Evolutionary conservation across 2,797 vertebrate species (phyloP).

Genomic region (Epinephelus awoara): DNA sequence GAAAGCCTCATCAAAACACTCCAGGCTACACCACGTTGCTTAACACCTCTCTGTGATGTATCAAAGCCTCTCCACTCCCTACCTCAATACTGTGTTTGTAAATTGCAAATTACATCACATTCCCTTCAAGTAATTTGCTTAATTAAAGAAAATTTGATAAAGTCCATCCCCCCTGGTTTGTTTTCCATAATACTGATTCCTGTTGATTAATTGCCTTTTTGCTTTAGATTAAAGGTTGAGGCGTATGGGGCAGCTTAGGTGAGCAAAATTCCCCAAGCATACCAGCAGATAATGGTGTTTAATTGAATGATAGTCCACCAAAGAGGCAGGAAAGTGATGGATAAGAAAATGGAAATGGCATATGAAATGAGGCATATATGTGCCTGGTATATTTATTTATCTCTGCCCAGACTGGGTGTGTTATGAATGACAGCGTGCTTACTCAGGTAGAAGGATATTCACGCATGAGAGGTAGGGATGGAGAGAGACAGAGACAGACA

Average conservation of each 20-base stretch:
- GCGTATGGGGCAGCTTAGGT: slow-evolving; percentile 57
- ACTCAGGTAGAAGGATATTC: slow-evolving; percentile 75
- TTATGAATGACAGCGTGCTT: slow-evolving; percentile 78
- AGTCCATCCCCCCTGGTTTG: slow-evolving; percentile 44
- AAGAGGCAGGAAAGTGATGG: slow-evolving; percentile 66
- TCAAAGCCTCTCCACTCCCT: slow-evolving; percentile 30
- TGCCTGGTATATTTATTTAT: slow-evolving; percentile 74
- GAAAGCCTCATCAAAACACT: slow-evolving; percentile 44
- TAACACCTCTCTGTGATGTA: slow-evolving; percentile 31
- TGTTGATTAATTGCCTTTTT: slow-evolving; percentile 73
- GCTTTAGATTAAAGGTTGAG: slow-evolving; percentile 67
- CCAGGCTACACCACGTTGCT: slow-evolving; percentile 46
- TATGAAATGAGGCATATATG: slow-evolving; percentile 73
- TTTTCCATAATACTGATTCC: slow-evolving; percentile 67
- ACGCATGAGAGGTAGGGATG: slow-evolving; percentile 61
- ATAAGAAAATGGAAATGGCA: slow-evolving; percentile 70
- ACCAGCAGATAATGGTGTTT: slow-evolving; percentile 71
- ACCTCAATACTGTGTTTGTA: slow-evolving; percentile 35
- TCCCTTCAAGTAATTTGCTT: slow-evolving; percentile 62
- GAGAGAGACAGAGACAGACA: slow-evolving; percentile 39
- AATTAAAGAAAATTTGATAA: slow-evolving; percentile 75
- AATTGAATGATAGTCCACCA: slow-evolving; percentile 78
- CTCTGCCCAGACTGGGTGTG: slow-evolving; percentile 56
- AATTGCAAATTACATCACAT: slow-evolving; percentile 61
- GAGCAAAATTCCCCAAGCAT: slow-evolving; percentile 52